A percentile compares a stretch with the other conserved stretches of the same genome.
phyloP scores from a whole-genome alignment of 2,113 vertebrate genomes.

The Engraulis encrasicolus region DNA sequence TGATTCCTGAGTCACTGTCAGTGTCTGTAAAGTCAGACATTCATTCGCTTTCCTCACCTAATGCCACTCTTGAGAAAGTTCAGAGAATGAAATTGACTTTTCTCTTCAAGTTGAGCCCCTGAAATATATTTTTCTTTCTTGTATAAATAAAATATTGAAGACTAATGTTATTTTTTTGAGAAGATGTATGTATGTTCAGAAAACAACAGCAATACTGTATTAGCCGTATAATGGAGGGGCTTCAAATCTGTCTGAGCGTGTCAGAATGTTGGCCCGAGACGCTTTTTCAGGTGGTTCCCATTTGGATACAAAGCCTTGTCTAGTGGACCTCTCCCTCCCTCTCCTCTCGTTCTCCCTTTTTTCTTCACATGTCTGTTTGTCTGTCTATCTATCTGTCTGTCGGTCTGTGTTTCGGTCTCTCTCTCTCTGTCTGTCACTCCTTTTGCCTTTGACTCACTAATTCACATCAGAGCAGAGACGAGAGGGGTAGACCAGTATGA shows the following conservation, averaged over 20 bases:
- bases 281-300: slow-evolving; percentile 32
- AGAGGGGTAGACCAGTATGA: no score
- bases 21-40: no score
- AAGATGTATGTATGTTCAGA: not conserved
- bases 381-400: not conserved
- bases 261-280: not conserved
- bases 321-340: not conserved
- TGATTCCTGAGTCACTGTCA: no score
- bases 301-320: slow-evolving; percentile 27
- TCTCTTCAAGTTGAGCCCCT: not conserved
- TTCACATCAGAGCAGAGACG: no score
- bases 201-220: not conserved
- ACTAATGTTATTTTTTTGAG: not conserved
- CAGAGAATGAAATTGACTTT: not conserved
- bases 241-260: not conserved
- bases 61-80: not conserved
- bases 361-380: no score
- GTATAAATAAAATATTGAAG: not conserved
- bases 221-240: not conserved
- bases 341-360: no score
- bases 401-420: not conserved
- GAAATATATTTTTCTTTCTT: not conserved
- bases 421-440: not conserved
- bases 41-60: not conserved
- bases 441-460: not conserved